phyloP scores from a whole-genome alignment of 2,888 invertebrate genomes.

The Prenolepis imparis region DNA sequence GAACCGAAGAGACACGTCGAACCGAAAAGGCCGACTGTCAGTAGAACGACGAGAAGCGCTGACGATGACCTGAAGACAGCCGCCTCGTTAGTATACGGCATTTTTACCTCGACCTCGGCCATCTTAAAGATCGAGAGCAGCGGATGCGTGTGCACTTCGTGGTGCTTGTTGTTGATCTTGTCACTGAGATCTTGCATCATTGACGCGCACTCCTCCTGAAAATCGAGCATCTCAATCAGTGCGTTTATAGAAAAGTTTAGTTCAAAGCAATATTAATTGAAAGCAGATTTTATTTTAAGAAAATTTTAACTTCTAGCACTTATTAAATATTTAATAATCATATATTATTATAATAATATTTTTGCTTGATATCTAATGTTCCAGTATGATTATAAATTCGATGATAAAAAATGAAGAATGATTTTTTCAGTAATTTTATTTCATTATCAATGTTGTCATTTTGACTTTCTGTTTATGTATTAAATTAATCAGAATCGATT shows the following conservation, averaged over 20 bases:
- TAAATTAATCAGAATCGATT: neutral
- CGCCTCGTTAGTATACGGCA: slow-evolving; percentile 89
- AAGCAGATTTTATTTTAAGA: neutral
- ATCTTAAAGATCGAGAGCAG: slow-evolving; percentile 96
- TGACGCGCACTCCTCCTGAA: slow-evolving; percentile 94
- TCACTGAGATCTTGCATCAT: slow-evolving; percentile 93
- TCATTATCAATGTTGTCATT: neutral
- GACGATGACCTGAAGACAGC: slow-evolving; percentile 63
- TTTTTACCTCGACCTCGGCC: slow-evolving; percentile 95
- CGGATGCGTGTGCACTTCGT: slow-evolving; percentile 94
- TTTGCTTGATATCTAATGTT: neutral
- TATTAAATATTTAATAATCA: neutral
- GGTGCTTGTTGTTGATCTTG: slow-evolving; percentile 94
- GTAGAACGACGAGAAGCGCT: slow-evolving; percentile 73
- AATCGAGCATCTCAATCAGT: slow-evolving; percentile 71
- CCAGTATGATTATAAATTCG: neutral
- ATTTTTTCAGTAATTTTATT: neutral
- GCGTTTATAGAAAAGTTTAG: slow-evolving; percentile 9
- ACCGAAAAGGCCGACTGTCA: slow-evolving; percentile 59
- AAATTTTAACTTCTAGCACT: neutral
- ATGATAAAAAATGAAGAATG: no score
- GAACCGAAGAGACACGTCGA: slow-evolving; percentile 72
- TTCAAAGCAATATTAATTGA: neutral
- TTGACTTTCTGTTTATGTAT: no score
- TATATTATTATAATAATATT: neutral